Conservation (phyloP, 1,140 invertebrate genomes). For the Latrodectus geometricus region DNA sequence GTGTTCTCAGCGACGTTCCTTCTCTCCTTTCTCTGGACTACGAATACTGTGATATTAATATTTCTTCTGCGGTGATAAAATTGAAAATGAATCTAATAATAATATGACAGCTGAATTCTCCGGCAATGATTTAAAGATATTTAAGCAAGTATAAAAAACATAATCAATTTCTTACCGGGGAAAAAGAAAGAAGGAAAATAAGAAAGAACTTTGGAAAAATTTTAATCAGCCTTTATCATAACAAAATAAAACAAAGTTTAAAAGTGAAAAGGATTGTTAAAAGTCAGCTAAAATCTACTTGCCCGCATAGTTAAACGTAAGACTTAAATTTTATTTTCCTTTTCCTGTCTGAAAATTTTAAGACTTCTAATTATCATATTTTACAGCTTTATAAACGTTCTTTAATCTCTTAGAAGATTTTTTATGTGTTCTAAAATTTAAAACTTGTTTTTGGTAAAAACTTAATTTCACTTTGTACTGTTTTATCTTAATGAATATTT, state of each 20-base stretch:
- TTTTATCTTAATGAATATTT: too few relatives aligned
- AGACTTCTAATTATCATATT: too few relatives aligned
- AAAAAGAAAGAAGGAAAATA: not conserved
- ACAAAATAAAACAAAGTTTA: not conserved
- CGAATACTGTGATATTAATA: not conserved
- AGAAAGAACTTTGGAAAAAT: not conserved
- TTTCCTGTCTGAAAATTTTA: too few relatives aligned
- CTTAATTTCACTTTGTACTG: too few relatives aligned
- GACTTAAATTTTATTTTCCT: not conserved
- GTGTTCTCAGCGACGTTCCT: not conserved
- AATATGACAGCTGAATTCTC: not conserved
- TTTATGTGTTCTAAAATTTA: too few relatives aligned
- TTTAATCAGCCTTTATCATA: slow-evolving; percentile 24
- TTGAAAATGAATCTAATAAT: not conserved
- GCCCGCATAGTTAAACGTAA: not conserved
- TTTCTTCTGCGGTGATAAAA: not conserved
- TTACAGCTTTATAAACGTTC: too few relatives aligned
- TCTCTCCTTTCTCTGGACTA: not conserved
- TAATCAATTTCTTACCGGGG: not conserved
- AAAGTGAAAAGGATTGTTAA: not conserved
- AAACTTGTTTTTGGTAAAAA: too few relatives aligned
- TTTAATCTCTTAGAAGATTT: too few relatives aligned
- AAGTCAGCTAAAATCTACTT: slow-evolving; percentile 18
- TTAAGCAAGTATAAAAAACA: not conserved
- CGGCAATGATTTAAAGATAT: not conserved